A percentile compares a stretch with the other conserved stretches of the same genome.
These are phyloP conservation scores for Platypus cylindrus DNA, from an alignment of 2,888 invertebrate genomes.

Conservation along the genomic window DNA sequence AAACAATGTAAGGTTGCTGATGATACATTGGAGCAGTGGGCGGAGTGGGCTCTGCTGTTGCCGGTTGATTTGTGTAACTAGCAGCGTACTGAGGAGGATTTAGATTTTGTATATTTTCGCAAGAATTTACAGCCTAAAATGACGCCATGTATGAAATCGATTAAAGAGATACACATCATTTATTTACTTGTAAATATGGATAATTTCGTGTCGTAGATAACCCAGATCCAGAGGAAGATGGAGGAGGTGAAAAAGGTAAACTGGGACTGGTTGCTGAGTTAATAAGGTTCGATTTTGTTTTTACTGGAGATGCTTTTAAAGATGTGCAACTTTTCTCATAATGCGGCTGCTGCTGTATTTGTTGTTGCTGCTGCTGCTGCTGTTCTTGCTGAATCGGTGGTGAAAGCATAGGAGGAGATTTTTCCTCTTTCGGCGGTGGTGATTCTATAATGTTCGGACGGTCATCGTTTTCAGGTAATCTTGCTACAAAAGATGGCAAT, in stretches of 20 bases:
- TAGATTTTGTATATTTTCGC: slow-evolving; percentile 15
- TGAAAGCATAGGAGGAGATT: slow-evolving; percentile 8
- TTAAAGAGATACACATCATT: too few species aligned
- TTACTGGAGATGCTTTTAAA: slow-evolving; percentile 20
- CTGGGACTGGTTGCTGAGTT: slow-evolving; percentile 33
- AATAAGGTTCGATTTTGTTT: slow-evolving; percentile 24
- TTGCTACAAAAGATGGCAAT: slow-evolving; percentile 5
- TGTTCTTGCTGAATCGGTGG: background rate
- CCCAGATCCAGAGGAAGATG: slow-evolving; percentile 15
- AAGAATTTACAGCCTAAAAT: slow-evolving; percentile 10
- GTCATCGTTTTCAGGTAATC: background rate
- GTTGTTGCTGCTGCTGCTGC: background rate
- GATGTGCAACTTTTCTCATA: slow-evolving; percentile 3
- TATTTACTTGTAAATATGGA: slow-evolving; percentile 11
- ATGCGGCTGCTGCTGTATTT: background rate
- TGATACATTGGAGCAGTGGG: slow-evolving; percentile 19
- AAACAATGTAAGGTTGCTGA: slow-evolving; percentile 30
- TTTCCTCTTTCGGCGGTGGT: slow-evolving; percentile 6
- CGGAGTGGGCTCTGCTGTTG: too few species aligned
- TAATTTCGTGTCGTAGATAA: slow-evolving; percentile 9
- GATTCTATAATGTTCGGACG: background rate
- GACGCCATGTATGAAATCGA: background rate
- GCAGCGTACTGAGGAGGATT: slow-evolving; percentile 14
- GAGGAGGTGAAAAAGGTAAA: slow-evolving; percentile 30
- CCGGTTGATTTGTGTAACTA: slow-evolving; percentile 13